Evolutionary conservation across 2,888 invertebrate genomes (phyloP).

Genomic region (Empis livida): DNA sequence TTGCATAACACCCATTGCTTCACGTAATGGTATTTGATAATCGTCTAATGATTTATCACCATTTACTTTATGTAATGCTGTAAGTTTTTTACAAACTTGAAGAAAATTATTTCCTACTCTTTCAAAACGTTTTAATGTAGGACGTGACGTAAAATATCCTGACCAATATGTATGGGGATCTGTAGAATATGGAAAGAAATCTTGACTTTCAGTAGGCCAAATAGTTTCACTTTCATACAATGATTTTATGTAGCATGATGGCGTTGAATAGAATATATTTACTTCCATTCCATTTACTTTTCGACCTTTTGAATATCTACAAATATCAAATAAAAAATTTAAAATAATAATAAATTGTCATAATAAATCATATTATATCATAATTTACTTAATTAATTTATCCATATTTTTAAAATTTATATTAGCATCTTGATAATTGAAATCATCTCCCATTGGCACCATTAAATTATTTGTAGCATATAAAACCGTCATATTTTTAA

Average conservation of each 20-base stretch:
- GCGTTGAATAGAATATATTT: conserved; percentile 75
- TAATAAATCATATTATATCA: neutral
- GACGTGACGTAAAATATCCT: conserved; percentile 76
- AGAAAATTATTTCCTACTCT: conserved; percentile 59
- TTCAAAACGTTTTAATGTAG: conserved; percentile 66
- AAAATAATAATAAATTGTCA: too few relatives aligned
- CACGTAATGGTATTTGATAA: conserved; percentile 57
- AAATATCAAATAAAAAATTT: neutral
- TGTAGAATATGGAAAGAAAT: conserved; percentile 86
- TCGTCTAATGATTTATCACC: conserved; percentile 37
- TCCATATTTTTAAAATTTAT: conserved; percentile 79
- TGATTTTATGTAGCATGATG: conserved; percentile 70
- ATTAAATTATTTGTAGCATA: conserved; percentile 65
- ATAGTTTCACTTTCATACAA: conserved; percentile 54
- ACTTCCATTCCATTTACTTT: conserved; percentile 26
- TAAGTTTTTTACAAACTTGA: conserved; percentile 64
- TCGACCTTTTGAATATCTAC: neutral
- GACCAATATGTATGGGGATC: conserved; percentile 86
- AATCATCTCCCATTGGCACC: conserved; percentile 87
- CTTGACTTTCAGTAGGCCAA: conserved; percentile 63
- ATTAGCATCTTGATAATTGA: conserved; percentile 62
- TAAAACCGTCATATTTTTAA: conserved; percentile 38
- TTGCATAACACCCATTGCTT: conserved; percentile 52
- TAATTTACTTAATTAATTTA: conserved; percentile 67
- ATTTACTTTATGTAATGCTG: conserved; percentile 45